Evolutionary conservation across 2,113 vertebrate genomes (phyloP).

Genomic region (Pygoscelis adeliae): DNA sequence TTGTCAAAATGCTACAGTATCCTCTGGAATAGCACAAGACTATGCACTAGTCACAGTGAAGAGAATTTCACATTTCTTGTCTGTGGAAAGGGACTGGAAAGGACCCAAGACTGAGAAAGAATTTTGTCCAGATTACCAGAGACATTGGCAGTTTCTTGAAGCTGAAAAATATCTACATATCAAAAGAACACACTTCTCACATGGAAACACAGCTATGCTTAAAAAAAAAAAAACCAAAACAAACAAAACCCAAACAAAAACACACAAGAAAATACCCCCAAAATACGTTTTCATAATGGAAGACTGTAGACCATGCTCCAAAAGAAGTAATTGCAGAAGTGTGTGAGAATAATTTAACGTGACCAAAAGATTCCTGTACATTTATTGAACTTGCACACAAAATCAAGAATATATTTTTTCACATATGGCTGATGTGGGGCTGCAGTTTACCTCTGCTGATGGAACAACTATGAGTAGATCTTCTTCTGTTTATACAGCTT

Average conservation of each 20-base stretch:
- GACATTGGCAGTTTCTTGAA: neutral
- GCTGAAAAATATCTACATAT: neutral
- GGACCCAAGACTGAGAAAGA: neutral
- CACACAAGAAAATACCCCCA: neutral
- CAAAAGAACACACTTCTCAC: neutral
- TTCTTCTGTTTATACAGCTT: neutral
- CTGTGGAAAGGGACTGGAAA: neutral
- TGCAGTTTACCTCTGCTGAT: neutral
- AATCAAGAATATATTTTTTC: neutral
- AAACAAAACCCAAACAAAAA: neutral
- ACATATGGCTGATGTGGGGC: neutral
- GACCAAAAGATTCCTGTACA: neutral
- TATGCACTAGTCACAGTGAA: neutral
- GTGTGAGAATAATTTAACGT: neutral
- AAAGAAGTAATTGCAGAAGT: neutral
- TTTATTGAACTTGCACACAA: neutral
- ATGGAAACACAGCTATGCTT: neutral
- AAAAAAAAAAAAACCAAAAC: neutral
- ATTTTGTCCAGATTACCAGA: neutral
- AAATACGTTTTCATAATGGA: neutral
- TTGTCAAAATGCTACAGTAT: neutral
- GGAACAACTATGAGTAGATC: neutral
- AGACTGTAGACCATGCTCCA: neutral
- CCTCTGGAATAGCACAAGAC: neutral
- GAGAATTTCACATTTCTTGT: neutral